Evolutionary conservation across 2,797 vertebrate genomes (phyloP), one percentile per base, ranked within the genome.

Genomic region (Sebastes diploproa): DNA sequence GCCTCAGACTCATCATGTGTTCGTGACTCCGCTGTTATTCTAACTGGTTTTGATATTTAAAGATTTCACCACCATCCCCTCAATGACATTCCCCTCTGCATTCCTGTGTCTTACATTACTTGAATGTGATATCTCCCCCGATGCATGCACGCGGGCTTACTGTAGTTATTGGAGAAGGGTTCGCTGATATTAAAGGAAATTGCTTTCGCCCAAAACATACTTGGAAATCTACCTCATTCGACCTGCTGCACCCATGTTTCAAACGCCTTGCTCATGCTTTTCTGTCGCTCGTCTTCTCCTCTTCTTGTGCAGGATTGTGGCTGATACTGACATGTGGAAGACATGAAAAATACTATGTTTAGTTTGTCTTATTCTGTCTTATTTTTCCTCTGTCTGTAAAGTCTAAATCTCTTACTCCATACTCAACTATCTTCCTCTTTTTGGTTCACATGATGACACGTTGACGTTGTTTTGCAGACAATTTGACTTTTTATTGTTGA

Each of bases 141-240:
- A 9, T 63, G 87, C 70, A 56, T 72, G 52, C 74, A 38, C 69
- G 0, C 46, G n/a, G 71, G 62, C 72, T 73, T 60, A 60, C 70
- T 76, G 46, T 29, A 69, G 83, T 59, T 79, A 83, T 69, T 73
- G 70, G 73, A 86, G 54, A 81, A 34, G 56, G 50, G 22, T 74
- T 83, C 7, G 55, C 76, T 61, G 71, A 78, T 83, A 82, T 78
- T 71, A 60, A 77, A 90, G 89, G 89, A 92, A 92, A 92, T 88
- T 77, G 83, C 76, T 81, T 86, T 75, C 64, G 18, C 61, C 63
- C 16, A 11, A 84, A 90, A 78, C 78, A 81, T 42, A 65, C 72
- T 71, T 64, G 66, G 74, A 83, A 81, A 30, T 36, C 18, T 77
- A 78, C 4, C 50, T 22, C 12, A 46, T 38, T 52, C 4, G 54